Evolutionary conservation across 2,113 vertebrate species (phyloP), one percentile per base, ranked within the genome.

Genomic region (Sardina pilchardus): DNA sequence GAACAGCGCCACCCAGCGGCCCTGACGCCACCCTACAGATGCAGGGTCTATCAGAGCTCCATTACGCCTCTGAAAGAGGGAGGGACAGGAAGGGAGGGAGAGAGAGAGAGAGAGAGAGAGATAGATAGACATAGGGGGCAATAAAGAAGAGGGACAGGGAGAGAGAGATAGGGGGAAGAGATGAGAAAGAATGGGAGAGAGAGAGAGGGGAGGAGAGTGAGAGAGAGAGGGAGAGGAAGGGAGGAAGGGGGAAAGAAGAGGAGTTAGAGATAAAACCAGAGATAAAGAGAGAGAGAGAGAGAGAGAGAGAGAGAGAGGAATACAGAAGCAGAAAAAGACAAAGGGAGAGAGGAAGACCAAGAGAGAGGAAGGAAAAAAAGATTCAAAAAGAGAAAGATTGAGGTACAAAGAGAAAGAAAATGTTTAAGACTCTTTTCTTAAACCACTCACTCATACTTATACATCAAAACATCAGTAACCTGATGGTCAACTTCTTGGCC

Each of bases 1-100:
- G 90, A 99, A 99, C 3, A 96, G 96, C 24, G 97, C 97, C 92
- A 97, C 94, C 91, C 98, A 95, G 84, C 97, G 94, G 67, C 97
- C 95, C 90, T 98, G 97, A 89, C 97, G 90, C 88, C 96, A 95
- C 67, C 96, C 95, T 83, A 98, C 94, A 0, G 93, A 89, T 43
- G 95, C 86, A 0, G 95, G 93, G 0, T 94, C 95, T 21, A 96
- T 92, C 84, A 96, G 83, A 47, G 91, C 85, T 0, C 97, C 96
- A 0, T 93, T 98, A 90, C 97, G 97, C 91, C 97, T 94, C 98
- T 99, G 91, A 30, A 42, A 82, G 81, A 6, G 44, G 39, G 44
- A 86, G 48, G 88, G 50, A 67, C 34, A 63, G n/a, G 26, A 6
- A 26, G 59, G 26, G 24, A 26, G 59, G 9, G 9, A 78, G 2